A percentile compares a stretch with the other conserved stretches of the same genome.
These are phyloP conservation scores for Cathartes aura DNA, from an alignment of 2,113 vertebrate species.

Conservation along the genomic window DNA sequence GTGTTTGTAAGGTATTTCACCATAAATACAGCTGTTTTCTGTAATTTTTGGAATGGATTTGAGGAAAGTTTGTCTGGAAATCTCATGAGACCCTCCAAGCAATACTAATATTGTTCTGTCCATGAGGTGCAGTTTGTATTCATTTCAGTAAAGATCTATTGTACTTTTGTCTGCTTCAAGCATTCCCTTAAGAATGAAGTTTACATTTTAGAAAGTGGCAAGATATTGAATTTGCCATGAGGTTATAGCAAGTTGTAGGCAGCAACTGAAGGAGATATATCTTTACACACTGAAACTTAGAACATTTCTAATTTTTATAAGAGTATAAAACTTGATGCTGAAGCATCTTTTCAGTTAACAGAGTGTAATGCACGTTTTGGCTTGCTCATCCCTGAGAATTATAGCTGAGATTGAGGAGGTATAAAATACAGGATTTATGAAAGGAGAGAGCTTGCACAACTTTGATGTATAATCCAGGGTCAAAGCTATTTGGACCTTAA, in stretches of 20 bases:
- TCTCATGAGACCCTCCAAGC: conserved; percentile 11
- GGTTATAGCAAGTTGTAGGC: neutral
- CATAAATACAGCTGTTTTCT: neutral
- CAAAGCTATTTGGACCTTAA: neutral
- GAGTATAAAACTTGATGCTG: conserved; percentile 27
- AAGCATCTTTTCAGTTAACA: conserved; percentile 19
- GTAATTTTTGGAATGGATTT: conserved; percentile 5
- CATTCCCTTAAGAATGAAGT: conserved; percentile 27
- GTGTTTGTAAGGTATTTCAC: neutral
- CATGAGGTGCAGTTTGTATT: neutral
- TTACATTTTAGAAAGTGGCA: conserved; percentile 27
- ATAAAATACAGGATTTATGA: neutral
- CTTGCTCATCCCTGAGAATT: neutral
- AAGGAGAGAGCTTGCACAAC: neutral
- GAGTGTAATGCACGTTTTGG: neutral
- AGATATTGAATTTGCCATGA: neutral
- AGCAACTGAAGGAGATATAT: neutral
- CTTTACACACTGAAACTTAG: neutral
- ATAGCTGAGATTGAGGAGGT: neutral
- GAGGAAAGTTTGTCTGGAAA: conserved; percentile 16
- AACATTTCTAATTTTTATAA: conserved; percentile 42
- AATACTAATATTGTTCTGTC: neutral
- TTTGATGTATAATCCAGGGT: neutral
- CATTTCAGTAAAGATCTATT: conserved; percentile 29
- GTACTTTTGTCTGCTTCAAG: conserved; percentile 45